Evolutionary conservation across 2,888 invertebrate genomes (phyloP), one percentile per base, ranked within the genome.

Genomic region (Dryadula phaetusa): DNA sequence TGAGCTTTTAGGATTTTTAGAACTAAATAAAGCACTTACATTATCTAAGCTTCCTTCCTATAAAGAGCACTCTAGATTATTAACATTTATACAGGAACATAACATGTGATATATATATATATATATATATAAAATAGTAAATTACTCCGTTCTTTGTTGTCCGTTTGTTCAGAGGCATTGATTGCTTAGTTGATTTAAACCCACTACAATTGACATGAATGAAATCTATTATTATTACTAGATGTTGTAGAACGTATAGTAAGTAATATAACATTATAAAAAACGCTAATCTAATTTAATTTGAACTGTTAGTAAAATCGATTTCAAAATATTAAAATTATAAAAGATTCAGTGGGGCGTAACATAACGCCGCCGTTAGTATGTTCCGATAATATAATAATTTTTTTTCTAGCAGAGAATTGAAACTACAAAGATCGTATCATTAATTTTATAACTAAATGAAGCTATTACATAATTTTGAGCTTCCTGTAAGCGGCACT

Each of bases 11-110:
- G 42, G 32, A 60, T 44, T 46, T 60, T 56, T 40, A 56, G 60
- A 60, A 46, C 28, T 42, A 44, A 18, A 60, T 44, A 44, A 44
- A 28, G 28, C 28, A 18, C 18, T 60, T 60, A 58, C 18, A 44
- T 58, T 61, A 62, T 53, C 62, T 46, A 66, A 53, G 63, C 53
- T 28, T 63, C 42, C 53, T 28, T 63, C 42, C 37, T 42, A 28
- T 62, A 61, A 66, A 61, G 46, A 54, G 46, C 66, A 66, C 66
- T 66, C 46, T 62, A 46, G 18, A 62, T 66, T 66, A 66, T 66
- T 66, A 66, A 61, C 62, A 62, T 44, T 66, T 16, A 34, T 32
- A 16, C 62, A 34, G 46, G 25, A 65, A 10, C 34, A 44, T 44
- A 22, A 16, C 42, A 32, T 60, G 44, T 60, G 60, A 60, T 42